Evolutionary conservation across 2,888 invertebrate genomes (phyloP), one percentile per base, ranked within the genome.

Genomic region (Aromia moschata): DNA sequence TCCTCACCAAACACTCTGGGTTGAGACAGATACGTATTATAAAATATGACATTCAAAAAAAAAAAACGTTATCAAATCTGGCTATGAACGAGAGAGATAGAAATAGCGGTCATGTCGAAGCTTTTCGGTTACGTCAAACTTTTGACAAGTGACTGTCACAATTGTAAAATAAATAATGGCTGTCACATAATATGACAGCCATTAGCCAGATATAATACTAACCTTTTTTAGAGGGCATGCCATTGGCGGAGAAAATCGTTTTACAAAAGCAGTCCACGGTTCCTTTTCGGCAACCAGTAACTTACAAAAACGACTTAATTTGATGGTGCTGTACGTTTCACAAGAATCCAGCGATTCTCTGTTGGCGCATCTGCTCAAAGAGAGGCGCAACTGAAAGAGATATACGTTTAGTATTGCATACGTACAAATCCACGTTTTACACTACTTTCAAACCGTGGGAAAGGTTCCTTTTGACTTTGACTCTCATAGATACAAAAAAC

Each of bases 281-380:
- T 66, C 66, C 38, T 64, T 61, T 33, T 69, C 65, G n/a, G 58
- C 60, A 11, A 53, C 51, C 2, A 74, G 31, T 52, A 72, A 44
- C 7, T 54, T 53, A 58, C 76, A 76, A 17, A 74, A 65, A 45
- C 67, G 67, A 38, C 65, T 72, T 9, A 75, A 45, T 46, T 60
- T 64, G 10, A 76, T 54, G 1, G 72, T 72, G 20, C 66, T 70
- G 46, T 74, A 76, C 7, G 65, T 62, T 65, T 76, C 76, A 51
- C 76, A 76, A 5, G 74, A 69, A 64, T 76, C 74, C 36, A 73
- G 57, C 11, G 70, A 61, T 20, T 75, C 76, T 47, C 70, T 65
- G 16, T 67, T 67, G 10, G 55, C 60, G 60, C 76, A 76, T 53
- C 74, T 64, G 52, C 63, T 67, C 12, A 73, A 37, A 30, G 52